A percentile compares a stretch with the other conserved stretches of the same genome.
These are phyloP conservation scores for Polyodon spathula DNA, from an alignment of 2,113 vertebrate species.

Conservation along the genomic window DNA sequence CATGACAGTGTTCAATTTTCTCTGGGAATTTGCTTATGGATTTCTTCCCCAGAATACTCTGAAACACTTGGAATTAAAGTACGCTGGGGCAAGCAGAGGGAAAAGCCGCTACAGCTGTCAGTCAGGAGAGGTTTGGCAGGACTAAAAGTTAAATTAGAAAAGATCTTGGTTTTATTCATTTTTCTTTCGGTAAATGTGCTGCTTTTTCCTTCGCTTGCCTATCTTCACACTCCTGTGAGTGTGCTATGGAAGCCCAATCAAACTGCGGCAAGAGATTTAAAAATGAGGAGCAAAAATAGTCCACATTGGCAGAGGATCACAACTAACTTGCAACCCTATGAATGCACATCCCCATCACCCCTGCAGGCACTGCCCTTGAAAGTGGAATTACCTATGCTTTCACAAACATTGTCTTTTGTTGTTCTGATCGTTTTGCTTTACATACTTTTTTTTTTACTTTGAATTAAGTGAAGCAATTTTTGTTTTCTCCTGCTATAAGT, in stretches of 20 bases:
- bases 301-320: background rate
- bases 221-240: constrained; percentile 1
- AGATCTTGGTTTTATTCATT: constrained; percentile 5
- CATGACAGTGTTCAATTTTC: constrained; percentile 99
- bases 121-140: constrained; percentile 57
- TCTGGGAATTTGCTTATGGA: constrained; percentile 86
- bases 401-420: no score
- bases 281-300: background rate
- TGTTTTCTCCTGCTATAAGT: no score
- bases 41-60: constrained; percentile 66
- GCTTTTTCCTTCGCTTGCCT: background rate
- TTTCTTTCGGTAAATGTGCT: constrained; percentile 9
- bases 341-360: no score
- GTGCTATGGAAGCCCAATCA: constrained; percentile 9
- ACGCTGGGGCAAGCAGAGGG: constrained; percentile 63
- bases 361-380: no score
- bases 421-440: no score
- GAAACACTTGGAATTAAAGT: constrained; percentile 76
- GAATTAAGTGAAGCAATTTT: no score
- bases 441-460: no score
- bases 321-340: no score
- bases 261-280: background rate
- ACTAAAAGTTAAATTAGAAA: constrained; percentile 63
- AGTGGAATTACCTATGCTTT: no score
- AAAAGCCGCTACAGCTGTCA: constrained; percentile 64